phyloP scores from a whole-genome alignment of 1,140 invertebrate species.

The Bradynema listronoti region DNA sequence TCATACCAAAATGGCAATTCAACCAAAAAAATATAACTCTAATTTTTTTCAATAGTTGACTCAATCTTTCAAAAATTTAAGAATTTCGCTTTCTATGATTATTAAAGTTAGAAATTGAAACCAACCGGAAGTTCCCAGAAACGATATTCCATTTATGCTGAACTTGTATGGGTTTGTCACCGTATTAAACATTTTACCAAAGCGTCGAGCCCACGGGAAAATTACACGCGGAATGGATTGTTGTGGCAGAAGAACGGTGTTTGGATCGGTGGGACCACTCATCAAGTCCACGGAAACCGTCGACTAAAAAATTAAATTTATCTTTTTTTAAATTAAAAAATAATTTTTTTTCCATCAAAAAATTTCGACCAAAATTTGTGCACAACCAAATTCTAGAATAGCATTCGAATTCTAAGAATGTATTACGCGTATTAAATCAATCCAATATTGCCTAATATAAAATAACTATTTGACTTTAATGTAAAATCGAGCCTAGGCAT shows the following conservation, averaged over 20 bases:
- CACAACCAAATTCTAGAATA: no score
- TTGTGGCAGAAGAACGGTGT: slow-evolving; percentile 25
- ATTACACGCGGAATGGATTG: slow-evolving; percentile 27
- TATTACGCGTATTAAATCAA: no score
- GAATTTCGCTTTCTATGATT: no score
- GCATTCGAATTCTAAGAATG: no score
- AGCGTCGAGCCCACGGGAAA: slow-evolving; percentile 2
- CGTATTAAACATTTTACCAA: slow-evolving; percentile 18
- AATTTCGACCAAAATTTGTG: no score
- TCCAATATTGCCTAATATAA: no score
- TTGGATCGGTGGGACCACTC: slow-evolving; percentile 33
- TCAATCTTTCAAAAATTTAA: no score
- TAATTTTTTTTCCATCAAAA: no score
- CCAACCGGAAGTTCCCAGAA: slow-evolving; percentile 44
- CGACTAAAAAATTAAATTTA: slow-evolving; percentile 21
- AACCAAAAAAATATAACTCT: slow-evolving; percentile 23
- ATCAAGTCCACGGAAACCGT: slow-evolving; percentile 33
- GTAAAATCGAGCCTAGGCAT: no score
- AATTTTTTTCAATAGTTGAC: no score
- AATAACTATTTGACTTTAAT: no score
- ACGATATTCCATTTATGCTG: slow-evolving; percentile 15
- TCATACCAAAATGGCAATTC: slow-evolving; percentile 12
- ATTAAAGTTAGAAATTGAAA: no score
- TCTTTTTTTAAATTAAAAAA: slow-evolving; percentile 1
- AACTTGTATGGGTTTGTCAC: slow-evolving; percentile 43